Conservation (phyloP, 2,888 invertebrate genomes). For the Panopea generosa region DNA sequence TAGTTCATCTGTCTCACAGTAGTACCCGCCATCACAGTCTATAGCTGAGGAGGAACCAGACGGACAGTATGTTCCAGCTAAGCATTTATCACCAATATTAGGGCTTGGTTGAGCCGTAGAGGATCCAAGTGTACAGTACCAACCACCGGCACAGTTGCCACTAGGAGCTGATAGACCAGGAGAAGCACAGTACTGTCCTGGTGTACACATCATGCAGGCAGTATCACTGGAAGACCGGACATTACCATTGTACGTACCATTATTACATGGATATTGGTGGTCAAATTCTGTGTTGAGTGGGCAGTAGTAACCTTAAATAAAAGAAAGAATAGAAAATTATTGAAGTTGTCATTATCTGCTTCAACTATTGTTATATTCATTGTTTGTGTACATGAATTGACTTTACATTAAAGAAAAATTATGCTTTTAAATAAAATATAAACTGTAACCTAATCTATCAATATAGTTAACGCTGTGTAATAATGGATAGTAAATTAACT, state of each 20-base stretch:
- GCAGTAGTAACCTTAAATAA: constrained; percentile 77
- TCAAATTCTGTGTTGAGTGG: constrained; percentile 75
- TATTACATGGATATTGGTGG: constrained; percentile 79
- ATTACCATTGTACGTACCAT: constrained; percentile 80
- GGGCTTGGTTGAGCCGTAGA: constrained; percentile 76
- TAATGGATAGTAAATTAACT: too few species aligned
- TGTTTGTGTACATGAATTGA: not conserved
- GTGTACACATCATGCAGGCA: constrained; percentile 78
- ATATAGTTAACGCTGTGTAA: too few species aligned
- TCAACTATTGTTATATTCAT: constrained; percentile 10
- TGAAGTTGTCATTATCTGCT: not conserved
- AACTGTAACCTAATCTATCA: too few species aligned
- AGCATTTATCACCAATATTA: constrained; percentile 79
- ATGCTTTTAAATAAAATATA: too few species aligned
- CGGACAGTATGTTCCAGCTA: constrained; percentile 82
- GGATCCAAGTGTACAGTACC: constrained; percentile 81
- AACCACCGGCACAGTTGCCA: constrained; percentile 81
- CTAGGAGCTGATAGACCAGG: constrained; percentile 73
- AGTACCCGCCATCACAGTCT: constrained; percentile 78
- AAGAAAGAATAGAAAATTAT: not conserved
- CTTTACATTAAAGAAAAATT: not conserved
- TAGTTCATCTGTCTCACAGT: constrained; percentile 77
- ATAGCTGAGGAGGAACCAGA: constrained; percentile 74
- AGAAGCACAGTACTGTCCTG: constrained; percentile 81
- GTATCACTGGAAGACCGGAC: constrained; percentile 68